Evolutionary conservation across 2,888 invertebrate genomes (phyloP), one percentile per base, ranked within the genome.

Genomic region (Leptogaster cylindrica): DNA sequence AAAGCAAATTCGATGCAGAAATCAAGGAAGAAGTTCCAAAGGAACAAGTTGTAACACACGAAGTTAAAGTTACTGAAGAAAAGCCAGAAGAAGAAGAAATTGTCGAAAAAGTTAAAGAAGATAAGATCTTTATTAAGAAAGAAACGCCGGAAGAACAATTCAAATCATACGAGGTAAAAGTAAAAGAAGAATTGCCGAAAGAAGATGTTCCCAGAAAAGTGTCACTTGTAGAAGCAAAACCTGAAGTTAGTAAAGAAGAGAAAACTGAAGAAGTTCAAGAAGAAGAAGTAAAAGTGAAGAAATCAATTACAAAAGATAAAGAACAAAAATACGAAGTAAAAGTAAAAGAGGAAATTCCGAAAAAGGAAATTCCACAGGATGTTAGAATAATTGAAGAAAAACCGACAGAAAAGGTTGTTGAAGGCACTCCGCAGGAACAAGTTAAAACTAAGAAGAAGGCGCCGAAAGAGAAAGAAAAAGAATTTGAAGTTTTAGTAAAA

Each of bases 371-470:
- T 10, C 48, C 48, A 7, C 23, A 8, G 2, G 48, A 48, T n/a
- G 6, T 48, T 25, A 25, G 25, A 23, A 4, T 48, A 2, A 48
- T 12, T 4, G 18, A 28, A 51, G 3, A 25, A 51, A 28, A 48
- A 14, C 46, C 63, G 3, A 33, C n/a, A 31, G 28, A 14, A 50
- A 2, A 31, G n/a, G 5, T 33, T 18, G 20, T 3, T 6, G 33
- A 52, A 52, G 33, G 33, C 16, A 28, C 20, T 3, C 28, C 4
- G 4, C 31, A 52, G 18, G 33, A 33, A 33, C 46, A 20, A 69
- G 75, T 74, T 66, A 75, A 77, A 65, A 72, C 72, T 12, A 73
- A 75, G 68, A 77, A 77, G 71, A 73, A 76, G 4, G 76, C 77
- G 50, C 73, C 79, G 55, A 72, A 78, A 20, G 74, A 75, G 41